phyloP scores from a whole-genome alignment of 2,113 vertebrate species.

The Cyrtonyx montezumae region DNA sequence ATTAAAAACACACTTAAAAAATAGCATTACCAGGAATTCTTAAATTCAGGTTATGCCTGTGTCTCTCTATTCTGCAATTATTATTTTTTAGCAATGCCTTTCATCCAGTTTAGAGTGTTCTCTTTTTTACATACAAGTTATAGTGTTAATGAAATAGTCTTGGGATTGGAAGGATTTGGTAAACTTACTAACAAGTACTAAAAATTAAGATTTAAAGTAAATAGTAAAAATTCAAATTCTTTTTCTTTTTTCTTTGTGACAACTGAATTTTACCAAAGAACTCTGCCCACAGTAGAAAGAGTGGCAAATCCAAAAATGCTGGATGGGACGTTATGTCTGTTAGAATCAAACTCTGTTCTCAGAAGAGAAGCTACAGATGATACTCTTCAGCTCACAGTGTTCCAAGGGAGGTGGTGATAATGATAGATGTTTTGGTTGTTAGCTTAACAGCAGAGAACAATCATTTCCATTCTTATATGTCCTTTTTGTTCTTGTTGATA shows the following conservation, averaged over 20 bases:
- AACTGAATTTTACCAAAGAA: neutral
- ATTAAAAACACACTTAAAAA: neutral
- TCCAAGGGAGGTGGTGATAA: neutral
- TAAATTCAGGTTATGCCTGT: neutral
- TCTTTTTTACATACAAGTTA: neutral
- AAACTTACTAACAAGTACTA: neutral
- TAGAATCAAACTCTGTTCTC: neutral
- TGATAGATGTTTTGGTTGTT: neutral
- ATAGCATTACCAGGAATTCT: rapidly evolving
- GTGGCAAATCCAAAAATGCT: neutral
- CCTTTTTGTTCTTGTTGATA: neutral
- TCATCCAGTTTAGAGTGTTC: neutral
- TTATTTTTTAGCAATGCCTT: neutral
- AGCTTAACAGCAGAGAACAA: neutral
- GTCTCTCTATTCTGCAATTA: neutral
- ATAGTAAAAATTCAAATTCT: neutral
- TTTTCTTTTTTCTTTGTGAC: neutral
- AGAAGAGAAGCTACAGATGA: neutral
- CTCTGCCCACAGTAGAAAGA: rapidly evolving
- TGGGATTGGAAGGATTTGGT: neutral
- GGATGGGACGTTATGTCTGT: neutral
- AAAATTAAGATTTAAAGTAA: neutral
- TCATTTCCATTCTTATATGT: neutral
- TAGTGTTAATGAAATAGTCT: neutral
- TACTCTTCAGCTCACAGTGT: neutral